Percentiles rank a stretch among this genome's conserved stretches.
Evolutionary conservation across 1,140 invertebrate species (phyloP).

Genomic region (Riptortus pedestris): DNA sequence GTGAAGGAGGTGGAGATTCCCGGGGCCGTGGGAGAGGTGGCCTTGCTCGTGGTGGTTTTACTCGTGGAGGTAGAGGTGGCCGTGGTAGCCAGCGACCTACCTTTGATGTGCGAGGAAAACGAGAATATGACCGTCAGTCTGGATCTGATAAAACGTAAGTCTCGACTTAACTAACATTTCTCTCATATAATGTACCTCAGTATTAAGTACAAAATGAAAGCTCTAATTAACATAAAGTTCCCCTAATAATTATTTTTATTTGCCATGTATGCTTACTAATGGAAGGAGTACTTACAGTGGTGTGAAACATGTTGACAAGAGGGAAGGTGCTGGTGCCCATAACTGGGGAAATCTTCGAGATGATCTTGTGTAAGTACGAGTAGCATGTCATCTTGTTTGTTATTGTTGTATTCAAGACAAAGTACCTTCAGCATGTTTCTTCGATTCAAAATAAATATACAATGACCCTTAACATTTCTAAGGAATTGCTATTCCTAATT

Average conservation of each 20-base stretch:
- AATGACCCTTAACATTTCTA: no score
- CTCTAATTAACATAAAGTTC: no score
- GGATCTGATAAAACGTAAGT: constrained; percentile 84
- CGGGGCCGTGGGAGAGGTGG: constrained; percentile 37
- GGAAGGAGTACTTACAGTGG: constrained; percentile 49
- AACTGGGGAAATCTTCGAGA: constrained; percentile 67
- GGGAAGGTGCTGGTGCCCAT: constrained; percentile 83
- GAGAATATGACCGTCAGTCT: constrained; percentile 89
- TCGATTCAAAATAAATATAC: no score
- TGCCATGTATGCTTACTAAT: constrained; percentile 19
- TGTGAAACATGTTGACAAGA: constrained; percentile 86
- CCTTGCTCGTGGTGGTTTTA: constrained; percentile 37
- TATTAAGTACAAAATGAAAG: no score
- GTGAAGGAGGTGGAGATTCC: constrained; percentile 11
- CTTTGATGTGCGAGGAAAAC: constrained; percentile 63
- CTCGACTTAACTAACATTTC: no score
- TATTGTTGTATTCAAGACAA: no score
- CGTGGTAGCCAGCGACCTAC: constrained; percentile 40
- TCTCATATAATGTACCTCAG: no score
- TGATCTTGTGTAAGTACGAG: constrained; percentile 27
- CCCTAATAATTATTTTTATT: constrained; percentile 10
- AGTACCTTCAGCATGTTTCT: no score
- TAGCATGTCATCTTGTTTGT: neutral
- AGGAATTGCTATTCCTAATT: no score
- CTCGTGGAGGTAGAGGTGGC: constrained; percentile 39